phyloP scores from a whole-genome alignment of 1,140 invertebrate genomes.

The Gyrodactylus salaris region DNA sequence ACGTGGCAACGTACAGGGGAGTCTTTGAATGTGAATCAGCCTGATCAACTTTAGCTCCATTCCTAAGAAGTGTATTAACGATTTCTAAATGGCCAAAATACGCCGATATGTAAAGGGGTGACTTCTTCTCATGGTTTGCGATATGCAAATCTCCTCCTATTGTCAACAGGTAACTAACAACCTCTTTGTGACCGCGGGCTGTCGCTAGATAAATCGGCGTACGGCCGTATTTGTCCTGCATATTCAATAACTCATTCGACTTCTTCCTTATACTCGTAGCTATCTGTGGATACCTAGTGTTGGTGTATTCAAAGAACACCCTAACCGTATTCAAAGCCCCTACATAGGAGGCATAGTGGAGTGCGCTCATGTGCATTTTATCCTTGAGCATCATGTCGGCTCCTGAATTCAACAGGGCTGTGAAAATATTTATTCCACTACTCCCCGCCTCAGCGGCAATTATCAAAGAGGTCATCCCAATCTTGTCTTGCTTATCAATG shows the following conservation, averaged over 20 bases:
- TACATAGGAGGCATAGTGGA: constrained; percentile 7
- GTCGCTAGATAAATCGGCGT: constrained; percentile 21
- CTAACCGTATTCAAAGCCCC: constrained; percentile 1
- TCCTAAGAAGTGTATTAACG: constrained; percentile 5
- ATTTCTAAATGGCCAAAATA: constrained; percentile 9
- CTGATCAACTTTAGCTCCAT: constrained; percentile 8
- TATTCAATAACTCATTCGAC: background rate
- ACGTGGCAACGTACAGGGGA: constrained; percentile 12
- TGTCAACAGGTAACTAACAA: constrained; percentile 11
- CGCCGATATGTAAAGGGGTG: constrained; percentile 8
- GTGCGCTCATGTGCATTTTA: constrained; percentile 9
- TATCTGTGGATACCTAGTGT: background rate
- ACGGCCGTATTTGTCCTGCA: constrained; percentile 8
- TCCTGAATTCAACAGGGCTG: background rate
- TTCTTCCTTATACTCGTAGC: background rate
- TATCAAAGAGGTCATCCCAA: constrained; percentile 8
- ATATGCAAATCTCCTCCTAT: constrained; percentile 7
- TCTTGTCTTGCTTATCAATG: constrained; percentile 4
- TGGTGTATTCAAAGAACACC: constrained; percentile 1
- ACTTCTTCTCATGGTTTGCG: constrained; percentile 8
- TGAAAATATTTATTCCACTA: background rate
- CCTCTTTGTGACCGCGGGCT: constrained; percentile 14
- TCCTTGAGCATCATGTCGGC: background rate
- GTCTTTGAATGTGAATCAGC: constrained; percentile 9
- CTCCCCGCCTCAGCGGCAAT: constrained; percentile 7